Conservation (phyloP, 2,797 vertebrate genomes). For the Tapera naevia region DNA sequence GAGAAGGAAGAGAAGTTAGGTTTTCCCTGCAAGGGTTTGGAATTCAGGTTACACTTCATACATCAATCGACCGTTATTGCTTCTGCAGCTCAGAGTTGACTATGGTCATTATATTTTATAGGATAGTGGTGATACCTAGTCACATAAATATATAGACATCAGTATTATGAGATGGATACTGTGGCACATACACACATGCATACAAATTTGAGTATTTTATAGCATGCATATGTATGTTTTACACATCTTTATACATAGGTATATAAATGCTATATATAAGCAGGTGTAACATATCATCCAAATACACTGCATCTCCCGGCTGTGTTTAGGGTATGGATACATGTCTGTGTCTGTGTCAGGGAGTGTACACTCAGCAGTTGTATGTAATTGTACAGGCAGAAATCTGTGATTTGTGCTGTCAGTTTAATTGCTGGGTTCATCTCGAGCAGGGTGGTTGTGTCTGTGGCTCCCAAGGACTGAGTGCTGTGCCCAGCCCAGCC, state of each 20-base stretch:
- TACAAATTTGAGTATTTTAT: neutral
- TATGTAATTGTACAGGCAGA: slow-evolving; percentile 43
- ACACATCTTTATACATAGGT: neutral
- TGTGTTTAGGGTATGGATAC: neutral
- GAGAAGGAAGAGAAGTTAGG: slow-evolving; percentile 19
- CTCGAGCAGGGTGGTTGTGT: neutral
- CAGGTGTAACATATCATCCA: slow-evolving; percentile 6
- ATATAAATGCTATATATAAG: neutral
- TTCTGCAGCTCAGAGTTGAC: slow-evolving; percentile 50
- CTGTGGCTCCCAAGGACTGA: neutral
- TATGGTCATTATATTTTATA: slow-evolving; percentile 19
- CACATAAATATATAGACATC: neutral
- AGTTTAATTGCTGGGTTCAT: slow-evolving; percentile 52
- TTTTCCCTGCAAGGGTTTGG: slow-evolving; percentile 14
- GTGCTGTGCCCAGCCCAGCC: neutral
- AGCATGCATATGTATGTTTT: neutral
- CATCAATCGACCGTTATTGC: slow-evolving; percentile 9
- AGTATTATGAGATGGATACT: neutral
- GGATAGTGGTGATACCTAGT: neutral
- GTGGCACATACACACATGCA: neutral
- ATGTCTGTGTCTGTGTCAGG: neutral
- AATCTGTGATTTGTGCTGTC: slow-evolving; percentile 19
- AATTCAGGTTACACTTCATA: slow-evolving; percentile 37
- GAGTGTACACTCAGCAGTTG: neutral
- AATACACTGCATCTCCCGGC: neutral